These are phyloP conservation scores for Idaea biselata DNA, from an alignment of 2,888 invertebrate species.

Conservation along the genomic window DNA sequence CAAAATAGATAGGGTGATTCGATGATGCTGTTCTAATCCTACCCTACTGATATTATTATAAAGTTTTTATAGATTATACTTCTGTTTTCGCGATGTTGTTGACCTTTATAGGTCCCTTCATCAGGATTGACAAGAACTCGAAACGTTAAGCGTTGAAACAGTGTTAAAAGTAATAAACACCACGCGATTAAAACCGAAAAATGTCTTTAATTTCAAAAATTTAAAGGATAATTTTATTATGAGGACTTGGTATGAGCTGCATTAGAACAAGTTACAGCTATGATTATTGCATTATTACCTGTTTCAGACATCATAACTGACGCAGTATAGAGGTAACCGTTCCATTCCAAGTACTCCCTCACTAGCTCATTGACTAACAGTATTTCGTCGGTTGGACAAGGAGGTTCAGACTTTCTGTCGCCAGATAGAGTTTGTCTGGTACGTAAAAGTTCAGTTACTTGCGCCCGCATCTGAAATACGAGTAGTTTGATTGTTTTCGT, in stretches of 20 bases:
- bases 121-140: too few relatives aligned
- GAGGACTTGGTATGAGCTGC: too few relatives aligned
- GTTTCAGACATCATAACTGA: slow-evolving; percentile 78
- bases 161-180: too few relatives aligned
- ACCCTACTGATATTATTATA: too few relatives aligned
- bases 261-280: too few relatives aligned
- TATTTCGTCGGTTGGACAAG: slow-evolving; percentile 54
- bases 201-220: too few relatives aligned
- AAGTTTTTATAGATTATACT: too few relatives aligned
- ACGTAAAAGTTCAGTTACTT: slow-evolving; percentile 62
- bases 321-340: slow-evolving; percentile 84
- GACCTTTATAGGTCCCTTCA: too few relatives aligned
- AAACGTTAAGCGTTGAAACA: too few relatives aligned
- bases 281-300: neutral
- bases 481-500: slow-evolving; percentile 3
- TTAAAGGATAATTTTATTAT: too few relatives aligned
- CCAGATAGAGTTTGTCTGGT: slow-evolving; percentile 42
- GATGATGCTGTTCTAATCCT: neutral
- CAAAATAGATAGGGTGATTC: slow-evolving; percentile 43
- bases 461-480: slow-evolving; percentile 56
- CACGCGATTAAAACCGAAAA: too few relatives aligned
- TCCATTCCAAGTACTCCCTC: slow-evolving; percentile 85
- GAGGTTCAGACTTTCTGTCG: slow-evolving; percentile 38
- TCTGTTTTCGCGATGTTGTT: too few relatives aligned
- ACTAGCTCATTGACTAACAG: slow-evolving; percentile 83